These are phyloP conservation scores for Papilio polytes DNA, from an alignment of 1,140 invertebrate genomes.

Conservation along the genomic window DNA sequence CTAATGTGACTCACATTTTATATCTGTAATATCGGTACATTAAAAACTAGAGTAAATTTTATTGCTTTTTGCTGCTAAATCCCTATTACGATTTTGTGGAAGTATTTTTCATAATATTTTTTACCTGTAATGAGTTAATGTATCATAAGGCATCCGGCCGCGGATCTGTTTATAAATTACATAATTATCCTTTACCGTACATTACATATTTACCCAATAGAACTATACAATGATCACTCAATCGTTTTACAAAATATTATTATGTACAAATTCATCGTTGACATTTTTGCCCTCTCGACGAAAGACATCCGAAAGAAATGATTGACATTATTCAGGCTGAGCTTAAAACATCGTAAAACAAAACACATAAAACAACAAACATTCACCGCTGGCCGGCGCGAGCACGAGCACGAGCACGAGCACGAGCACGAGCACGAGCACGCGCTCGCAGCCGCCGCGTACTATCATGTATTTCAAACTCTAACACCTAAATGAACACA, in stretches of 20 bases:
- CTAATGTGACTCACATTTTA: conserved; percentile 1
- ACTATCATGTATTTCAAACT: conserved; percentile 71
- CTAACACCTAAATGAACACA: conserved; percentile 83
- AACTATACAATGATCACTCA: conserved; percentile 38
- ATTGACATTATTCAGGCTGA: conserved; percentile 82
- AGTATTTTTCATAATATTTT: conserved; percentile 9
- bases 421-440: conserved; percentile 55
- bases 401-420: conserved; percentile 60
- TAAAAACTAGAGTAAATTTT: background rate
- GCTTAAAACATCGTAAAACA: conserved; percentile 73
- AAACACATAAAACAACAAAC: conserved; percentile 80
- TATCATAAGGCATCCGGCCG: conserved; percentile 40
- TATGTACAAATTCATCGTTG: conserved; percentile 60
- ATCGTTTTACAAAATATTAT: conserved; percentile 39
- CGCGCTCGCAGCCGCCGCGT: conserved; percentile 50
- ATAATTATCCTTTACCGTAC: conserved; percentile 31
- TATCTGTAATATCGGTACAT: background rate
- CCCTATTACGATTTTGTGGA: conserved; percentile 20
- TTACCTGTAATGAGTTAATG: conserved; percentile 28
- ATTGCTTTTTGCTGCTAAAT: conserved; percentile 19
- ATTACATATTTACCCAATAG: conserved; percentile 35
- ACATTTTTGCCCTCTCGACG: conserved; percentile 49
- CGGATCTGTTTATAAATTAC: conserved; percentile 29
- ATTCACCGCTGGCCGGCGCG: conserved; percentile 66
- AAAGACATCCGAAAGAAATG: conserved; percentile 74